phyloP scores from a whole-genome alignment of 37 sponge, comb jelly and placozoan genomes.

The Diacarnus erythraeanus region DNA sequence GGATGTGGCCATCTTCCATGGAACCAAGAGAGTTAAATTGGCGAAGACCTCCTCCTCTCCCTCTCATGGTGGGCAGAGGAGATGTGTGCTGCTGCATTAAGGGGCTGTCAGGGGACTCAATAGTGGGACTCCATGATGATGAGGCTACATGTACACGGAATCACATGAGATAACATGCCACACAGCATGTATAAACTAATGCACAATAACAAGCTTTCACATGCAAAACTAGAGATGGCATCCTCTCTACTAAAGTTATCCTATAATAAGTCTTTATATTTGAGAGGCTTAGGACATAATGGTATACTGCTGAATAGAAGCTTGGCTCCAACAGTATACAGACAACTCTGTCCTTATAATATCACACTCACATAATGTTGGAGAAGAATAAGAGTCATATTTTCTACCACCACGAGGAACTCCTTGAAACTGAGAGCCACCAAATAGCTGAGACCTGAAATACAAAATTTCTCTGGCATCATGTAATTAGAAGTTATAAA shows the following conservation, averaged over 20 bases:
- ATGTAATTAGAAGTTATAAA: background rate
- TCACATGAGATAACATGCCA: too few species aligned
- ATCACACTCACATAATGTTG: background rate
- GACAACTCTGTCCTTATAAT: too few species aligned
- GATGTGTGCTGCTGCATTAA: background rate
- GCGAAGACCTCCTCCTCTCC: background rate
- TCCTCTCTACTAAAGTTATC: too few species aligned
- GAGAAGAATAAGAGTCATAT: background rate
- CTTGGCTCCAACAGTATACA: too few species aligned
- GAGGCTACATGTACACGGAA: background rate
- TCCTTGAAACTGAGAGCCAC: background rate
- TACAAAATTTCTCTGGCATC: background rate
- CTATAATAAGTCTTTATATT: too few species aligned
- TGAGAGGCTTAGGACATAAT: too few species aligned
- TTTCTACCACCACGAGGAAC: background rate
- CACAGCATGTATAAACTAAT: background rate
- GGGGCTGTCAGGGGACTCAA: conserved; percentile 4
- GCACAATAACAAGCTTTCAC: too few species aligned
- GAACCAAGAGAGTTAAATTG: background rate
- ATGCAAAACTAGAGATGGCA: too few species aligned
- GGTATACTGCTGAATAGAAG: too few species aligned
- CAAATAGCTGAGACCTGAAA: background rate
- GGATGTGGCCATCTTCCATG: background rate
- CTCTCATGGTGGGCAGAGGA: background rate
- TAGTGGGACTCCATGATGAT: conserved; percentile 10